Base-by-base conservation (phyloP, 2,113 vertebrate species). In the Holacanthus passer region DNA sequence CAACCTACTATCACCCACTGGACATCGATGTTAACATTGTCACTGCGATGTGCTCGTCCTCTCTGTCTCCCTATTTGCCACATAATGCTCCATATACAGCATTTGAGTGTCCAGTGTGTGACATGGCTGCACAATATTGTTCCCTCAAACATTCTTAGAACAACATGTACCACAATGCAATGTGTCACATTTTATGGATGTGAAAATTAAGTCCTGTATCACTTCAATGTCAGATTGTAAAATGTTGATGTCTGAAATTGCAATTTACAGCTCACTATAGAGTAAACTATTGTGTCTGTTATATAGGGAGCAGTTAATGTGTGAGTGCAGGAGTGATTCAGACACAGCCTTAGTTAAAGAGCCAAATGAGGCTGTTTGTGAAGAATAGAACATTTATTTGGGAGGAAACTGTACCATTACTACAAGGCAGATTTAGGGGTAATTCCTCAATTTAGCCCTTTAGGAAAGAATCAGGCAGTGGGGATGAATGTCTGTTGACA, bases 401-500 rank as follows among this genome's bases (percentile, higher is more conserved):
- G 43, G 14, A 72, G 72, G 48, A 79, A 27, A 20, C 11, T 58
- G 17, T 41, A 35, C 50, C 27, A 22, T 65, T 52, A 64, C 7
- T 29, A 5, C 39, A 32, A 20, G 20, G 24, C 27, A 35, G 65
- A 56, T 37, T 37, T 63, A 29, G 55, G 39, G 27, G 48, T 69
- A 20, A 65, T 55, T 68, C 76, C 13, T 2, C 53, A 27, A 6
- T 55, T 55, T 55, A 60, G 32, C 16, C 10, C 45, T 53, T 58
- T 13, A 69, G 35, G 37, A 22, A 73, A 39, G 39, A 55, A 29
- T 48, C 24, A 53, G 76, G n/a, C 58, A 71, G 59, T 35, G 14
- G 69, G 4, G 16, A 20, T 55, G 60, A 20, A 67, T 67, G 47
- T 63, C 41, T 79, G 66, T 24, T 27, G 69, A 78, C 73, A 77